A percentile compares a stretch with the other conserved stretches of the same genome.
Conservation (phyloP, 2,113 vertebrate species). For the Accipiter cooperii region DNA sequence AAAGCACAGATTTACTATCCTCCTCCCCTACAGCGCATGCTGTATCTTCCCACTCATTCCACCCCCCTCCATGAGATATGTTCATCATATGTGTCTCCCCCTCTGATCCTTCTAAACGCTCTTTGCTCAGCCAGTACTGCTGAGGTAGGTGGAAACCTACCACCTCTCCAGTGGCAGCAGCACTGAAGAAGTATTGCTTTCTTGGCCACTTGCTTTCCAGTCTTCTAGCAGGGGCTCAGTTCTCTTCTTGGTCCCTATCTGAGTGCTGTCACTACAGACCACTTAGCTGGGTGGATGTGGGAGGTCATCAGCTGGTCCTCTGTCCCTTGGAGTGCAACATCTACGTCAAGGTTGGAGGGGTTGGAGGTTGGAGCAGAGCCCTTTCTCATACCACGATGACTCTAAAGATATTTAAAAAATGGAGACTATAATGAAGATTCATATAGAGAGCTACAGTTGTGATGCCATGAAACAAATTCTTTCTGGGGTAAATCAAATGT, state of each 20-base stretch:
- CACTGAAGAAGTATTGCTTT: background rate
- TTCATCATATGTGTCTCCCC: background rate
- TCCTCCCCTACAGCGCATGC: background rate
- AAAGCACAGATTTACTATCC: conserved; percentile 18
- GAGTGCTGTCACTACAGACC: background rate
- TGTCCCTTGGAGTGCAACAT: background rate
- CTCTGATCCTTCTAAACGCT: background rate
- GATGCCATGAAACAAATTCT: background rate
- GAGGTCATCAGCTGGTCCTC: background rate
- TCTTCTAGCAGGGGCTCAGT: background rate
- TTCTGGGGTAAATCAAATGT: background rate
- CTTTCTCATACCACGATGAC: background rate
- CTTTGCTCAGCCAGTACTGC: background rate
- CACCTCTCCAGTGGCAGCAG: background rate
- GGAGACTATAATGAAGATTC: background rate
- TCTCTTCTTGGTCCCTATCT: background rate
- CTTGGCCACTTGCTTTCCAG: background rate
- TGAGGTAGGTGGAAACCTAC: background rate
- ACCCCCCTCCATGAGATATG: background rate
- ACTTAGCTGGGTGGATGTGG: background rate
- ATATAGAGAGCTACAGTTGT: background rate
- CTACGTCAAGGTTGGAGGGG: background rate
- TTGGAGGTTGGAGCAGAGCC: background rate
- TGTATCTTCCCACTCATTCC: conserved; percentile 41
- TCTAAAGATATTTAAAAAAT: background rate